Conservation (phyloP, 2,113 vertebrate genomes). For the Cichladusa arquata region DNA sequence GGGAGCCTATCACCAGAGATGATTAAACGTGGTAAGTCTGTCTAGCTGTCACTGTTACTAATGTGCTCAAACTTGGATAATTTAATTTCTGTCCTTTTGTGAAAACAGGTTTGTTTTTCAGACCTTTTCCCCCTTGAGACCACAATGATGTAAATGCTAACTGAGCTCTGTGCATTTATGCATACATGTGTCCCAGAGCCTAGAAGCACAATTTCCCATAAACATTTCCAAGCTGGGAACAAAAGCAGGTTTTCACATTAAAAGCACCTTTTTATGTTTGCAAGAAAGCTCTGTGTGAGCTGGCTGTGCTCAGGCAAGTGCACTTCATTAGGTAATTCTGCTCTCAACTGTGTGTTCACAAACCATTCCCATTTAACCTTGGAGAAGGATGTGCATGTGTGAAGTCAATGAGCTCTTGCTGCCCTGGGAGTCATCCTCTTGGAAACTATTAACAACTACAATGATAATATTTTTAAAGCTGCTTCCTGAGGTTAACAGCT, state of each 20-base stretch:
- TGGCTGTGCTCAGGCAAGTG: slow-evolving; percentile 1
- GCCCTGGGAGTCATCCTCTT: not conserved
- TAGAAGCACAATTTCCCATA: slow-evolving; percentile 7
- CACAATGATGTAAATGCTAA: not conserved
- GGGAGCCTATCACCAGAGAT: not conserved
- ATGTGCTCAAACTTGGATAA: not conserved
- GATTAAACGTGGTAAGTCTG: not conserved
- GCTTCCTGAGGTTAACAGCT: slow-evolving; percentile 1
- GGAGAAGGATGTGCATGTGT: not conserved
- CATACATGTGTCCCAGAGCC: not conserved
- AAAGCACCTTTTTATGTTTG: not conserved
- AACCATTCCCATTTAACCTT: not conserved
- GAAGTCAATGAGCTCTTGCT: not conserved
- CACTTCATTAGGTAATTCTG: slow-evolving; percentile 42
- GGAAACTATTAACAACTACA: not conserved
- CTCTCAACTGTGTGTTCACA: not conserved
- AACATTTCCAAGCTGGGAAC: not conserved
- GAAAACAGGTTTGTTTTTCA: slow-evolving; percentile 27
- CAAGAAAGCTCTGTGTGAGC: not conserved
- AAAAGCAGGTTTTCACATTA: slow-evolving; percentile 27
- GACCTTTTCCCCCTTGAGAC: not conserved
- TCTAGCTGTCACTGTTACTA: not conserved
- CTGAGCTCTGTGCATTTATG: not conserved
- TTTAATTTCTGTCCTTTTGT: not conserved
- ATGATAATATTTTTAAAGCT: slow-evolving; percentile 3